These are phyloP conservation scores for Pelodiscus sinensis DNA, from an alignment of 2,113 vertebrate genomes.

Conservation along the genomic window DNA sequence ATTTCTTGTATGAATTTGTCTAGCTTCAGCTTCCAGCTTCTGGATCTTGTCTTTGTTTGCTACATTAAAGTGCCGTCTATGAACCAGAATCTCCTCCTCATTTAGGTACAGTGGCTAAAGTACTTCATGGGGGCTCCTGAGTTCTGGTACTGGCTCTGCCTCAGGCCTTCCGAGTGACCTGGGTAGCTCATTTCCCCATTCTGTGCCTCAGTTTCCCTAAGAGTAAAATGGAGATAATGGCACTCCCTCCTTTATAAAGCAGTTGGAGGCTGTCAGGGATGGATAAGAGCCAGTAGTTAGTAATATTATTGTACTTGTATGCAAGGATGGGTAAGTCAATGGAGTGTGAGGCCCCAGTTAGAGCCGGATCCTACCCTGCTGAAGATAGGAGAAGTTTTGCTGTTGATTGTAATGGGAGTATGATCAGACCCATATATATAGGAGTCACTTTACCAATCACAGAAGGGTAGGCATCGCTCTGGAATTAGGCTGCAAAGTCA, in stretches of 20 bases:
- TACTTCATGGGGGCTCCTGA: neutral
- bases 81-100: neutral
- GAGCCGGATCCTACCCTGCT: neutral
- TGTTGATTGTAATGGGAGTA: rapidly evolving
- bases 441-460: neutral
- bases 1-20: neutral
- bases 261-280: neutral
- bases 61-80: neutral
- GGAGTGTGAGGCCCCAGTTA: rapidly evolving
- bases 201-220: neutral
- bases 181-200: neutral
- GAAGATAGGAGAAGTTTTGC: neutral
- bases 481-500: neutral
- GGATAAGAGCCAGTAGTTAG: rapidly evolving
- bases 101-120: neutral
- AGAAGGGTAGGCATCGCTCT: neutral
- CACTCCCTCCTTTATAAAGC: neutral
- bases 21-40: neutral
- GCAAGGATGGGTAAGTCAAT: rapidly evolving
- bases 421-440: rapidly evolving
- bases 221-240: neutral
- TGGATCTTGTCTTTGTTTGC: neutral
- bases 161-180: neutral
- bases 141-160: neutral
- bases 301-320: neutral